Base-by-base conservation (phyloP, 2,113 vertebrate species). In the Channa maculata region DNA sequence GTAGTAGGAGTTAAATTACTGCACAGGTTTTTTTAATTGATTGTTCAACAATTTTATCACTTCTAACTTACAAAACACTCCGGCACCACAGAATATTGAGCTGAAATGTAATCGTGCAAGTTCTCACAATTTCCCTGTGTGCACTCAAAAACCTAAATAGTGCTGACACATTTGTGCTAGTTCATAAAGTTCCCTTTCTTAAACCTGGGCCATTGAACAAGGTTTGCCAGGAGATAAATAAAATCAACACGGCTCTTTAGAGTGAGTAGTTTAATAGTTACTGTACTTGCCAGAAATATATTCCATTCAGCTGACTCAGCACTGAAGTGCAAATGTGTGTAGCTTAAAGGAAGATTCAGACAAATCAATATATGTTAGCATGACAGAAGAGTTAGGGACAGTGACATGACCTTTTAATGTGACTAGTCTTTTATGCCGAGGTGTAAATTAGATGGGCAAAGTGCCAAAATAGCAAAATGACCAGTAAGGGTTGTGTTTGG, bases 401-500 rank as follows among this genome's bases (percentile, higher is more conserved):
- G 75, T 74, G 60, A 86, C 88, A 91, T 87, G 85, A 91, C 90
- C 86, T 89, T 88, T 89, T 90, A 87, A 91, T 92, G 89, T 75
- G 73, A 77, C 85, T 66, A 66, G 64, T 70, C 87, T 81, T 85
- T 92, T 90, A 89, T 86, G 77, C 85, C 8, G 79, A 75, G 61
- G 86, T 88, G 86, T 82, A 89, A 91, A 92, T 91, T 86, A 90
- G 87, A 77, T 73, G 73, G 89, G 91, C 88, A 70, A 24, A 8
- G 8, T 0, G 86, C 88, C 91, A 89, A 63, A 43, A 67, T 7
- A 74, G 65, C 80, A 85, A 54, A 81, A 61, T 70, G 66, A 82
- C 54, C 66, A 62, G 54, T 33, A 41, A 34, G 51, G 73, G 74
- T 65, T 78, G 38, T 37, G 70, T 86, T 75, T 78, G 65, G 61